Percentiles rank a stretch among this genome's conserved stretches.
These are phyloP conservation scores for Nomada fabriciana DNA, from an alignment of 2,888 invertebrate genomes.

Conservation along the genomic window DNA sequence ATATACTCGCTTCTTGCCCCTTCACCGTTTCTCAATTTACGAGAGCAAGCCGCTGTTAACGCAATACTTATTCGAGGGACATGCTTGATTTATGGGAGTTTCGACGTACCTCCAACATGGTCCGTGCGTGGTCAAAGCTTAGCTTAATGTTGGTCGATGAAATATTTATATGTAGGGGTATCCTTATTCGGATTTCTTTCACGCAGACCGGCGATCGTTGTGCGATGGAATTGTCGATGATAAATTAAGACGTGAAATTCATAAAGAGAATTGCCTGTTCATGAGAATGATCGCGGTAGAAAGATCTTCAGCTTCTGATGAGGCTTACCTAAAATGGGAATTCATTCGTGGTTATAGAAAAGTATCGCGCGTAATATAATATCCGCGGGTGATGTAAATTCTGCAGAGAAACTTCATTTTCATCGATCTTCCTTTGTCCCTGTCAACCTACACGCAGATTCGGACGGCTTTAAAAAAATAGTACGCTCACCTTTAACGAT, in stretches of 20 bases:
- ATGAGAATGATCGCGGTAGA: not conserved
- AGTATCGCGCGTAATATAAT: slow-evolving; percentile 41
- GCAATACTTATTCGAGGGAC: slow-evolving; percentile 13
- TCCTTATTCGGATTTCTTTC: slow-evolving; percentile 21
- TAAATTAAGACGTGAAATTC: not conserved
- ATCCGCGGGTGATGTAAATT: slow-evolving; percentile 49
- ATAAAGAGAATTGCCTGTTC: not conserved
- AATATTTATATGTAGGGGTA: slow-evolving; percentile 33
- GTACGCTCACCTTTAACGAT: slow-evolving; percentile 55
- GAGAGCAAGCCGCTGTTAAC: slow-evolving; percentile 26
- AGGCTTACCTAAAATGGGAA: slow-evolving; percentile 5
- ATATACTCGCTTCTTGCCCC: slow-evolving; percentile 17
- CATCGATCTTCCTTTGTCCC: slow-evolving; percentile 62
- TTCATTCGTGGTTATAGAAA: slow-evolving; percentile 18
- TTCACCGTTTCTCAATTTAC: slow-evolving; percentile 36
- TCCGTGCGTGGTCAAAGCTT: not conserved
- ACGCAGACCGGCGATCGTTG: not conserved
- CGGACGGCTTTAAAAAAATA: slow-evolving; percentile 49
- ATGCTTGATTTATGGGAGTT: slow-evolving; percentile 38
- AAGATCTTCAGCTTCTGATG: not conserved
- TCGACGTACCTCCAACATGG: not conserved
- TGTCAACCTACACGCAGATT: slow-evolving; percentile 39
- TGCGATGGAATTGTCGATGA: not conserved
- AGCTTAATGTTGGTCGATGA: slow-evolving; percentile 4
- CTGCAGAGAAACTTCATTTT: slow-evolving; percentile 56